A percentile compares a stretch with the other conserved stretches of the same genome.
Evolutionary conservation across 2,888 invertebrate species (phyloP).

Genomic region (Euplexia lucipara): DNA sequence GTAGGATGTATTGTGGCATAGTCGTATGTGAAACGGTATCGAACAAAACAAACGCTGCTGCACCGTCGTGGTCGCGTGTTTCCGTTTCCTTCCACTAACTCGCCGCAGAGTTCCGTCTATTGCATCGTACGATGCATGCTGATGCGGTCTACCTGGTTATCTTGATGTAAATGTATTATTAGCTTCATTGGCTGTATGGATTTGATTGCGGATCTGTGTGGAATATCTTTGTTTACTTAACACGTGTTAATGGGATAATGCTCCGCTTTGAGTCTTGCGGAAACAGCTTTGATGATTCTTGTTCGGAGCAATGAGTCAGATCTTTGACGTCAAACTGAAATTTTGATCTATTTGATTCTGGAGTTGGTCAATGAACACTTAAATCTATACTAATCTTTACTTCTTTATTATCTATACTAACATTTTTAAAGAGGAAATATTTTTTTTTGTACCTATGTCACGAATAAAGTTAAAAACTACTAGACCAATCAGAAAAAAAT

Average conservation of each 20-base stretch:
- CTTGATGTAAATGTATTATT: constrained; percentile 58
- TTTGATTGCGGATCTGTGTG: constrained; percentile 38
- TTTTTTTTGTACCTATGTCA: too few relatives aligned
- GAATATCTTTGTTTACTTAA: constrained; percentile 27
- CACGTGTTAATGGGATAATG: constrained; percentile 21
- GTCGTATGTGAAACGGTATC: constrained; percentile 65
- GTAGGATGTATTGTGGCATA: constrained; percentile 30
- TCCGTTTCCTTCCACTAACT: constrained; percentile 75
- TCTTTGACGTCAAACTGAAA: too few relatives aligned
- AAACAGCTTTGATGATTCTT: constrained; percentile 27
- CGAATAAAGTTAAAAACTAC: too few relatives aligned
- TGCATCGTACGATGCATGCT: constrained; percentile 69
- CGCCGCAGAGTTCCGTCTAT: constrained; percentile 75
- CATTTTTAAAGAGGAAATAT: too few relatives aligned
- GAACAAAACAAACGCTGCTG: constrained; percentile 65
- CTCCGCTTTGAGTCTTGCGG: constrained; percentile 1
- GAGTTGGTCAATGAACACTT: neutral
- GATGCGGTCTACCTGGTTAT: constrained; percentile 60
- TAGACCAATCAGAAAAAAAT: too few relatives aligned
- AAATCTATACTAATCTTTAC: too few relatives aligned
- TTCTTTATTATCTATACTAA: too few relatives aligned
- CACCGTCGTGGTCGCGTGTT: constrained; percentile 69
- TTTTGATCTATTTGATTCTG: neutral
- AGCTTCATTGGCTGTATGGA: constrained; percentile 38
- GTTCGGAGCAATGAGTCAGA: constrained; percentile 17